Percentiles rank a stretch among this genome's conserved stretches.
Conservation (phyloP, 2,113 vertebrate species). For the Conger conger region DNA sequence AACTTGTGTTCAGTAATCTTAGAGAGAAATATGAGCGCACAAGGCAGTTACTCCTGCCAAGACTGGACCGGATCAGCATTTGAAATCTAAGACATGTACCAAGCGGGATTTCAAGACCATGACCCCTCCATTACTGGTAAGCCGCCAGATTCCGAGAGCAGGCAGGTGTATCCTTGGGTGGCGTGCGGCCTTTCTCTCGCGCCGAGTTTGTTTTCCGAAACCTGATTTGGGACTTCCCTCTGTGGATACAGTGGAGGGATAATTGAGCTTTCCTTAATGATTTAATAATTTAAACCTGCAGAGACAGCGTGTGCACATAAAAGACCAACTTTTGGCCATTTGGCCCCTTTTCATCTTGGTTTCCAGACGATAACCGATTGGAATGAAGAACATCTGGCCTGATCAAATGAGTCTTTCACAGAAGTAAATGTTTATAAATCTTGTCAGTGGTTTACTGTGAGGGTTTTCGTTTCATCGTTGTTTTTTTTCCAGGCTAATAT, state of each 20-base stretch:
- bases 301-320: constrained; percentile 42
- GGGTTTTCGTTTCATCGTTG: constrained; percentile 49
- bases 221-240: constrained; percentile 36
- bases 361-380: constrained; percentile 55
- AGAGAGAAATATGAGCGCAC: not conserved
- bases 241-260: constrained; percentile 40
- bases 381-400: constrained; percentile 69
- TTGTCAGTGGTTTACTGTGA: constrained; percentile 55
- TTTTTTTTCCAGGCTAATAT: constrained; percentile 41
- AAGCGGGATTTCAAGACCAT: not conserved
- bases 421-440: constrained; percentile 66
- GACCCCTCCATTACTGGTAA: not conserved
- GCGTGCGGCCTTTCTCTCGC: constrained; percentile 11
- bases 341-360: constrained; percentile 58
- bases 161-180: constrained; percentile 58
- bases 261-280: constrained; percentile 59
- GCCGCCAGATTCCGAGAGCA: constrained; percentile 34
- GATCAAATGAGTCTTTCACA: constrained; percentile 61
- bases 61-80: not conserved
- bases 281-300: constrained; percentile 55
- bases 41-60: not conserved
- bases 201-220: constrained; percentile 42
- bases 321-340: constrained; percentile 53
- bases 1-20: constrained; percentile 6
- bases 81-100: not conserved